These are phyloP conservation scores for Epirrhoe tristata DNA, from an alignment of 2,888 invertebrate species.

Conservation along the genomic window DNA sequence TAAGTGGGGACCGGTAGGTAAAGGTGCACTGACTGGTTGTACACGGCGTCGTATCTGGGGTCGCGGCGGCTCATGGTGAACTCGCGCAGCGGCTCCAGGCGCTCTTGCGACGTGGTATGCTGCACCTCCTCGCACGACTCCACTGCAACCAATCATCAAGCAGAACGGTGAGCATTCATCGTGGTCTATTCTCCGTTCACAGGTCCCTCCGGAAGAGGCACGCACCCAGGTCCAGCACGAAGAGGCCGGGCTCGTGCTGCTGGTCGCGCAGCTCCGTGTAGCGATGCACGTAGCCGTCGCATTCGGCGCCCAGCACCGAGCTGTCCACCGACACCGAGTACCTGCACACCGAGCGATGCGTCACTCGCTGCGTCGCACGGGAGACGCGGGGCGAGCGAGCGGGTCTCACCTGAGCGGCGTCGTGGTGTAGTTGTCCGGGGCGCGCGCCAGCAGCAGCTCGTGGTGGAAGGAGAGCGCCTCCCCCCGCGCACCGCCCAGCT, in stretches of 20 bases:
- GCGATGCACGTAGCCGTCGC: conserved; percentile 70
- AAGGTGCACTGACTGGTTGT: conserved; percentile 47
- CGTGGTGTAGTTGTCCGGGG: conserved; percentile 49
- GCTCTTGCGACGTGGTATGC: conserved; percentile 49
- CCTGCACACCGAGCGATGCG: conserved; percentile 47
- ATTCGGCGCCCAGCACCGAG: conserved; percentile 65
- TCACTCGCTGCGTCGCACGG: background rate
- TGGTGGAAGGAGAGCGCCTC: conserved; percentile 67
- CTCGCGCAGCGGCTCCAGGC: conserved; percentile 73
- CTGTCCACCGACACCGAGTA: conserved; percentile 73
- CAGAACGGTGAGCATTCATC: background rate
- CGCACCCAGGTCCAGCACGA: conserved; percentile 58
- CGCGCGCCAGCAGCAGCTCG: conserved; percentile 63
- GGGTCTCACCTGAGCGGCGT: conserved; percentile 59
- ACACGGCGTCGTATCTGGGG: conserved; percentile 54
- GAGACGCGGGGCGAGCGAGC: background rate
- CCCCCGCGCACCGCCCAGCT: conserved; percentile 62
- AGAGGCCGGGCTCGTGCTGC: conserved; percentile 53
- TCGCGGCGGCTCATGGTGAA: conserved; percentile 65
- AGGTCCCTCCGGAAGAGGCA: background rate
- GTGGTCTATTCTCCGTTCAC: background rate
- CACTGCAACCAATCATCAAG: conserved; percentile 46
- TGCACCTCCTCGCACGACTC: conserved; percentile 59
- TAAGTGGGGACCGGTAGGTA: background rate
- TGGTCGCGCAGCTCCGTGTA: conserved; percentile 57